Conservation (phyloP, 2,113 vertebrate genomes). For the Progne subis region DNA sequence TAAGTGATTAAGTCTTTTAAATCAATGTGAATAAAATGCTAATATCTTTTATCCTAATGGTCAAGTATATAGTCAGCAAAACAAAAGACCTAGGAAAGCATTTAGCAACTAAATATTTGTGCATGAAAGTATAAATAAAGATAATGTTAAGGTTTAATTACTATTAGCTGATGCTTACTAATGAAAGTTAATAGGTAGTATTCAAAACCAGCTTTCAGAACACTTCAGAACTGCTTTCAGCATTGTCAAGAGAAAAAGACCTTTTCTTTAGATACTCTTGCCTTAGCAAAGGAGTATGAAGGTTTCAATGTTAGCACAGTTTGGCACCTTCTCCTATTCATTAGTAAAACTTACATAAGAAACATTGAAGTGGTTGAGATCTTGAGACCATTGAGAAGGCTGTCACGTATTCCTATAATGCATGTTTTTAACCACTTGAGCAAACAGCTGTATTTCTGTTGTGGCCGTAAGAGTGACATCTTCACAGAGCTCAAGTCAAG, state of each 20-base stretch:
- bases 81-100: conserved; percentile 60
- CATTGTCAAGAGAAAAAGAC: not conserved
- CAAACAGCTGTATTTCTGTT: not conserved
- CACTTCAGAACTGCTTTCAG: not conserved
- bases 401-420: not conserved
- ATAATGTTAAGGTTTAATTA: not conserved
- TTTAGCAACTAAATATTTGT: conserved; percentile 67
- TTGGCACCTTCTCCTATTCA: not conserved
- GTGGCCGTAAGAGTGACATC: accelerated
- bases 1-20: conserved; percentile 58
- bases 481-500: not conserved
- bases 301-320: not conserved
- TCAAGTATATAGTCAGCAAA: conserved; percentile 56
- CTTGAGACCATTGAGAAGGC: not conserved
- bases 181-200: not conserved
- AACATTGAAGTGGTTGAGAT: not conserved
- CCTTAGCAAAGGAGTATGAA: not conserved
- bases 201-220: not conserved
- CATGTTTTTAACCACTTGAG: not conserved
- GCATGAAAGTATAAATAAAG: conserved; percentile 4
- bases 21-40: conserved; percentile 66
- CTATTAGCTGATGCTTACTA: not conserved
- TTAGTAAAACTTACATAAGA: not conserved
- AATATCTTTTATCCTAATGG: conserved; percentile 62
- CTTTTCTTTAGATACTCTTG: not conserved